A percentile compares a stretch with the other conserved stretches of the same genome.
phyloP scores from a whole-genome alignment of 2,797 vertebrate species.

The Chrosomus eos region DNA sequence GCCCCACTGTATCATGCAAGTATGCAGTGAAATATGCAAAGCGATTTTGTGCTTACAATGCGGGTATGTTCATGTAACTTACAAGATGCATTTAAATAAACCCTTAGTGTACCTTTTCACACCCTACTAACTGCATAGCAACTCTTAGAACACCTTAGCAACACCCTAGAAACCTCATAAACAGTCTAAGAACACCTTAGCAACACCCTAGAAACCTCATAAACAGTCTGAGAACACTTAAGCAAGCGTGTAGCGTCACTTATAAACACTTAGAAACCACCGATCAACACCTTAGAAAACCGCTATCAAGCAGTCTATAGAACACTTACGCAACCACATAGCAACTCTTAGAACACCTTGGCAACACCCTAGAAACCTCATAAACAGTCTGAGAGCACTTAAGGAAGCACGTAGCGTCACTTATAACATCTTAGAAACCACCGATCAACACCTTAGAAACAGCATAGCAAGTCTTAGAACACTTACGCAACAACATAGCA shows the following conservation, averaged over 20 bases:
- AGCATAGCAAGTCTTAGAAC: neutral
- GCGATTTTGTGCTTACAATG: conserved; percentile 44
- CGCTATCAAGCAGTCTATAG: neutral
- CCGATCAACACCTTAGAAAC: neutral
- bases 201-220: neutral
- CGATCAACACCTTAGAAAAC: neutral
- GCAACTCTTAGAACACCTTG: neutral
- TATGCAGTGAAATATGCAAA: conserved; percentile 66
- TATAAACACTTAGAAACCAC: no score
- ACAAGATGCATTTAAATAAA: neutral
- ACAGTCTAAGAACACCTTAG: neutral
- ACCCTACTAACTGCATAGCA: neutral
- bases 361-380: neutral
- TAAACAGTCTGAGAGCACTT: neutral
- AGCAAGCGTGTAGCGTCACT: no score
- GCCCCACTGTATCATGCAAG: conserved; percentile 62
- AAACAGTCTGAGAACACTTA: no score
- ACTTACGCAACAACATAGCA: neutral
- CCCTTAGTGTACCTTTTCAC: neutral
- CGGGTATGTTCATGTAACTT: conserved; percentile 22
- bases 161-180: neutral
- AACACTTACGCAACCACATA: neutral
- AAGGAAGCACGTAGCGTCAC: accelerated
- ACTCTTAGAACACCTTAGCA: neutral
- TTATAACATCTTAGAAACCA: neutral